phyloP scores from a whole-genome alignment of 1,140 invertebrate species.

The Heliconius hermathena region DNA sequence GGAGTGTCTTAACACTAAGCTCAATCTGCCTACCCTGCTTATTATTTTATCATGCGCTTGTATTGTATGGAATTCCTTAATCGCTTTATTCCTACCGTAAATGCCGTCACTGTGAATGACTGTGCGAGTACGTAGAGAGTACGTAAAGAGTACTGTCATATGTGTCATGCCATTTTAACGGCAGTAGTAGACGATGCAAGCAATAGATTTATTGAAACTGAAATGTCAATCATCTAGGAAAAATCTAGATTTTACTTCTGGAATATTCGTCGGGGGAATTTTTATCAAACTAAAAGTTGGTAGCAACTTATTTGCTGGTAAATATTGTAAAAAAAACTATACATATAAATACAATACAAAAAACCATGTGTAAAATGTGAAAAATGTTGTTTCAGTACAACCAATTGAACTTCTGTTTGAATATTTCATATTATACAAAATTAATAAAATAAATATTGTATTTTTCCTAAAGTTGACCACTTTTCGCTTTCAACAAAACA shows the following conservation, averaged over 20 bases:
- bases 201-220: not conserved
- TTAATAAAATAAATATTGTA: not conserved
- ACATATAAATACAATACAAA: no score
- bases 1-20: no score
- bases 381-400: no score
- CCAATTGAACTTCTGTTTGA: no score
- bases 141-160: not conserved
- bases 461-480: not conserved
- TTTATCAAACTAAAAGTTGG: not conserved
- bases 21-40: no score
- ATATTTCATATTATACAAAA: not conserved
- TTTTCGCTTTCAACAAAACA: constrained; percentile 1
- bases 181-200: not conserved
- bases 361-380: no score
- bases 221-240: not conserved
- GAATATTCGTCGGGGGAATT: not conserved
- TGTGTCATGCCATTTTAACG: not conserved
- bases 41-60: no score
- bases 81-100: no score
- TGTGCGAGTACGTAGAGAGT: no score
- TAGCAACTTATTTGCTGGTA: not conserved
- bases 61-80: no score
- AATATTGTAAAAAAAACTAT: not conserved
- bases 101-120: no score
- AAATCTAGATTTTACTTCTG: not conserved